Evolutionary conservation across 1,140 invertebrate genomes (phyloP).

Genomic region (Anoplolepis gracilipes): DNA sequence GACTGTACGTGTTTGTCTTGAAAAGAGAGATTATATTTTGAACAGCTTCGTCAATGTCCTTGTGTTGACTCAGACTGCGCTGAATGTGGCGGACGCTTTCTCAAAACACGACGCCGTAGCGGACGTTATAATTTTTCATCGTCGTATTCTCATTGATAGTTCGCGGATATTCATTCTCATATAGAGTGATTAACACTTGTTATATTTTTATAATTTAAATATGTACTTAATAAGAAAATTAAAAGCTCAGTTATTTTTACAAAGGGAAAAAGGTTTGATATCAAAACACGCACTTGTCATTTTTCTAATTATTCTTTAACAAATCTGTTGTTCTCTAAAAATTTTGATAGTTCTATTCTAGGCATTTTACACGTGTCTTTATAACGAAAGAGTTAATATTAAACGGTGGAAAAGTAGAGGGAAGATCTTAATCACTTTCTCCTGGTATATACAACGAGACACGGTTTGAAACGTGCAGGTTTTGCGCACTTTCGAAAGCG

Average conservation of each 20-base stretch:
- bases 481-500: conserved; percentile 32
- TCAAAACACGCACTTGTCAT: neutral
- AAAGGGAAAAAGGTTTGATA: neutral
- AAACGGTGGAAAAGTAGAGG: neutral
- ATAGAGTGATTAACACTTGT: neutral
- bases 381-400: conserved; percentile 32
- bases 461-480: conserved; percentile 22
- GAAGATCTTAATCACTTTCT: conserved; percentile 52
- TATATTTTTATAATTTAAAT: neutral
- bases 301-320: neutral
- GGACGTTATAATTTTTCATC: neutral
- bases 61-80: conserved; percentile 20
- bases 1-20: neutral
- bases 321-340: no score
- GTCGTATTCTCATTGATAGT: neutral
- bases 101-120: neutral
- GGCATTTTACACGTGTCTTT: neutral
- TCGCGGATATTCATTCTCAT: neutral
- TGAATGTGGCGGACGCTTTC: neutral
- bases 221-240: no score
- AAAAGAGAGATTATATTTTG: conserved; percentile 28
- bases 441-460: neutral
- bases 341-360: no score
- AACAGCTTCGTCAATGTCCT: neutral
- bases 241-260: neutral